Conservation (phyloP, 2,113 vertebrate genomes). For the Probosciger aterrimus region DNA sequence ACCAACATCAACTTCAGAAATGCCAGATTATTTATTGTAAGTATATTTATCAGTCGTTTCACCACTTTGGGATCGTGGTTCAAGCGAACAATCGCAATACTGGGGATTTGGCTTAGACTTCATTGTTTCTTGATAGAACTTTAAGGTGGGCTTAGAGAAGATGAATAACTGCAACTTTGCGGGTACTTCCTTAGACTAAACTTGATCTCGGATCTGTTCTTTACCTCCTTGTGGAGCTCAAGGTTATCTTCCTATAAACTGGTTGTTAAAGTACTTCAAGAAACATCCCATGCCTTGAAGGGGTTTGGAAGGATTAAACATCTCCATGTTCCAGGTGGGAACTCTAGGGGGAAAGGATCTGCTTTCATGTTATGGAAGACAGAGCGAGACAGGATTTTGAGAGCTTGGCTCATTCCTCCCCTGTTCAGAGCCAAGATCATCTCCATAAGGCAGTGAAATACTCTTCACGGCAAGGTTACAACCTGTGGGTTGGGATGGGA, state of each 20-base stretch:
- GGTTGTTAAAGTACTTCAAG: not conserved
- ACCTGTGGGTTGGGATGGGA: not conserved
- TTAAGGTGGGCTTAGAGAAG: not conserved
- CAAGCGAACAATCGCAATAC: not conserved
- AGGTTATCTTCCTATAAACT: not conserved
- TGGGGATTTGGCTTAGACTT: not conserved
- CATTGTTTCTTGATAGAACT: not conserved
- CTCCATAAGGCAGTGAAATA: not conserved
- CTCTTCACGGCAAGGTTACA: not conserved
- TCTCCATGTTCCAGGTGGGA: not conserved
- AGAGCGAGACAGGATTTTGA: not conserved
- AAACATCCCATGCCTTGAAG: not conserved
- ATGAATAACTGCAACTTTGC: not conserved
- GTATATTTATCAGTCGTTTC: conserved; percentile 46
- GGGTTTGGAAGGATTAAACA: not conserved
- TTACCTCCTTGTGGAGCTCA: not conserved
- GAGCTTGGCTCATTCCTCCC: not conserved
- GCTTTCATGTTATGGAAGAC: not conserved
- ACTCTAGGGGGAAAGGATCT: not conserved
- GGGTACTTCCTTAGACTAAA: not conserved
- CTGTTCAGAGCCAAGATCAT: not conserved
- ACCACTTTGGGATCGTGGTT: not conserved
- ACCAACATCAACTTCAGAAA: conserved; percentile 85
- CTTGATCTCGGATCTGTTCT: not conserved
- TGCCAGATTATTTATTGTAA: conserved; percentile 92